Conservation (phyloP, 1,140 invertebrate species). For the Mactra quadrangularis region DNA sequence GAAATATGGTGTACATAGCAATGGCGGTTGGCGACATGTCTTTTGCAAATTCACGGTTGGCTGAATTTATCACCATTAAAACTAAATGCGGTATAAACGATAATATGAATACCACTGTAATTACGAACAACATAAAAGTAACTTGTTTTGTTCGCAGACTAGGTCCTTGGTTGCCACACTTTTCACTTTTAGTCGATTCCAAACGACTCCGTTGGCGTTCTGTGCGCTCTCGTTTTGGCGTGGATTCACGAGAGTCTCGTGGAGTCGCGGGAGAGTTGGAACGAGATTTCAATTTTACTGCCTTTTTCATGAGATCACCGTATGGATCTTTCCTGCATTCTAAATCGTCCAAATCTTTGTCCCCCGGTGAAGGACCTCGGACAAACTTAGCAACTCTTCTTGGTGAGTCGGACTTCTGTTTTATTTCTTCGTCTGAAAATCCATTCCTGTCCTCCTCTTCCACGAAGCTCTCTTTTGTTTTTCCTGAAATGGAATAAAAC, state of each 20-base stretch:
- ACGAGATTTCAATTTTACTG: slow-evolving; percentile 22
- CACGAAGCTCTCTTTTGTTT: slow-evolving; percentile 8
- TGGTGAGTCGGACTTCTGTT: not conserved
- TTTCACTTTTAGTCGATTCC: slow-evolving; percentile 5
- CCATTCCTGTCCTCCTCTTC: not conserved
- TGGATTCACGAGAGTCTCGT: slow-evolving; percentile 17
- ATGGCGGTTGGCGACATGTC: slow-evolving; percentile 32
- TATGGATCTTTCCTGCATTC: slow-evolving; percentile 47
- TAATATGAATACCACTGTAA: slow-evolving; percentile 69
- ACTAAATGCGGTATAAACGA: slow-evolving; percentile 69
- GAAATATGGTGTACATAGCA: slow-evolving; percentile 56
- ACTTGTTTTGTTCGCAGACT: slow-evolving; percentile 40
- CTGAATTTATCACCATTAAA: slow-evolving; percentile 62
- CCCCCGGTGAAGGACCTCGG: not conserved
- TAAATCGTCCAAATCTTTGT: not conserved
- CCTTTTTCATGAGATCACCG: slow-evolving; percentile 38
- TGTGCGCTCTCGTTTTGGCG: slow-evolving; percentile 10
- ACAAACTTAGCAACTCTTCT: not conserved
- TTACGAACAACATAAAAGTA: slow-evolving; percentile 68
- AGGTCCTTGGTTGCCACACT: slow-evolving; percentile 5
- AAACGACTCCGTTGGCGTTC: slow-evolving; percentile 12
- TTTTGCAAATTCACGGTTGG: slow-evolving; percentile 57
- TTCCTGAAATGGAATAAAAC: not conserved
- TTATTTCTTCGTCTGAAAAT: not conserved
- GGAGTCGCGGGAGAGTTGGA: slow-evolving; percentile 22